Conservation (phyloP, 2,797 vertebrate species). For the Enoplosus armatus region DNA sequence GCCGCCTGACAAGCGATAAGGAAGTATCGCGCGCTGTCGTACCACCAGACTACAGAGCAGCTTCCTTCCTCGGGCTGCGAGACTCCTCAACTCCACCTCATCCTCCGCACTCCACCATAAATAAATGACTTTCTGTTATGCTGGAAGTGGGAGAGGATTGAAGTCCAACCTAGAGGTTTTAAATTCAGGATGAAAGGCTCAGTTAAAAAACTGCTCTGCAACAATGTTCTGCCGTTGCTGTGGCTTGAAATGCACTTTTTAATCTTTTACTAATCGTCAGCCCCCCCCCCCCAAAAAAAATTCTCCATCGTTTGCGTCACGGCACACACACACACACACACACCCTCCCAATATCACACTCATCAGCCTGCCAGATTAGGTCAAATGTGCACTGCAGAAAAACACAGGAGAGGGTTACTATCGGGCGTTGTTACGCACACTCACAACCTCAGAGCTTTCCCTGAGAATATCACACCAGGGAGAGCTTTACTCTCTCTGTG, state of each 20-base stretch:
- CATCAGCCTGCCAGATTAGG: constrained; percentile 35
- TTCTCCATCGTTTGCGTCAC: neutral
- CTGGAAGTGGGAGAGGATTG: neutral
- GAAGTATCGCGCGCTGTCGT: too few relatives aligned
- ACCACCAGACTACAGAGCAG: too few relatives aligned
- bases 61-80: too few relatives aligned
- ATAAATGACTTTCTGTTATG: too few relatives aligned
- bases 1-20: too few relatives aligned
- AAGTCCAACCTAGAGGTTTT: neutral
- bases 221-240: neutral
- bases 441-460: constrained; percentile 10
- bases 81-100: too few relatives aligned
- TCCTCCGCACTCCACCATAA: too few relatives aligned
- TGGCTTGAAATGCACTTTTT: constrained; percentile 21
- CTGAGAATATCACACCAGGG: constrained; percentile 19
- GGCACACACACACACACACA: too few relatives aligned
- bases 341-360: constrained; percentile 2
- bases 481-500: constrained; percentile 1
- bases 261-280: constrained; percentile 21
- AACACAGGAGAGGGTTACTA: constrained; percentile 36
- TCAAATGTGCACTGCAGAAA: constrained; percentile 39
- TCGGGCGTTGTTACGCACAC: neutral
- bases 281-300: neutral
- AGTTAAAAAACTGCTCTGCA: neutral
- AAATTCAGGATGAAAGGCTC: neutral